These are phyloP conservation scores for Cotesia typhae DNA, from an alignment of 1,140 invertebrate species.

Conservation along the genomic window DNA sequence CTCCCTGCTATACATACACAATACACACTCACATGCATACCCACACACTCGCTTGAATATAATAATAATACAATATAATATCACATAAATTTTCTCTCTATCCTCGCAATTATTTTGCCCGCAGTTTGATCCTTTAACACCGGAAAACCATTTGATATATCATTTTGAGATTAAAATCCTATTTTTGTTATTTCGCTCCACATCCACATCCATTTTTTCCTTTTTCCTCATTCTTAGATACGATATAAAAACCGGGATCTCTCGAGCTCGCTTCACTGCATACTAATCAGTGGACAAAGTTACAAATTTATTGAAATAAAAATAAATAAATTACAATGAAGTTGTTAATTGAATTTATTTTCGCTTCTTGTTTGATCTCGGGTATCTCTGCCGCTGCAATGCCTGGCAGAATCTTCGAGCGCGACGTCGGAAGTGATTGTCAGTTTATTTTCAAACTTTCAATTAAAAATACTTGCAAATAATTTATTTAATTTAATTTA, in stretches of 20 bases:
- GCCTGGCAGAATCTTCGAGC: conserved; percentile 15
- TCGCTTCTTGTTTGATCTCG: conserved; percentile 13
- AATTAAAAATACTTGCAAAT: too few species aligned
- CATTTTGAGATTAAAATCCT: neutral
- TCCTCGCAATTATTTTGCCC: neutral
- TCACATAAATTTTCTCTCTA: too few species aligned
- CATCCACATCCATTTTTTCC: too few species aligned
- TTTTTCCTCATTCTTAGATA: too few species aligned
- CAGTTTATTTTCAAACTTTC: neutral
- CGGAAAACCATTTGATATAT: neutral
- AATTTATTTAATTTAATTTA: neutral
- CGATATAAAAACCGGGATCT: neutral
- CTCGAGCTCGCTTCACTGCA: neutral
- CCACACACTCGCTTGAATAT: too few species aligned
- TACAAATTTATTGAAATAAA: neutral
- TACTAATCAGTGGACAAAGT: neutral
- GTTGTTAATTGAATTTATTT: conserved; percentile 18
- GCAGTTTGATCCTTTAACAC: conserved; percentile 1
- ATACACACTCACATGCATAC: too few species aligned
- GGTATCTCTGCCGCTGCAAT: conserved; percentile 20
- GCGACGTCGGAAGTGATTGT: neutral
- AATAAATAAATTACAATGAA: conserved; percentile 22
- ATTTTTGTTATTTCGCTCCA: too few species aligned
- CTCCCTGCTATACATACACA: neutral
- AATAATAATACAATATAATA: too few species aligned